A percentile compares a stretch with the other conserved stretches of the same genome.
These are phyloP conservation scores for Nephrotoma guestfalica DNA, from an alignment of 2,888 invertebrate species.

Conservation along the genomic window DNA sequence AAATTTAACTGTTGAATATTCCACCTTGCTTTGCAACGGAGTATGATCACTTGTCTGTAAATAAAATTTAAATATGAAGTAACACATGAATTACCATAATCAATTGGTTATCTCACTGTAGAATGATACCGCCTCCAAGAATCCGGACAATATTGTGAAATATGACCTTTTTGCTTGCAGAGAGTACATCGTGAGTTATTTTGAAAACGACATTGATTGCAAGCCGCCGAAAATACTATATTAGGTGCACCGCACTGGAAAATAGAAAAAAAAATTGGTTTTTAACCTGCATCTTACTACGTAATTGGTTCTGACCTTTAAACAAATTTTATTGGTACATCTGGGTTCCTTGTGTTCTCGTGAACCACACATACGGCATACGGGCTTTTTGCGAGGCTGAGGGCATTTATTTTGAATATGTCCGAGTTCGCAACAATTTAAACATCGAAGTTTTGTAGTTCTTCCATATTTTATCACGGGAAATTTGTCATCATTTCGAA, in stretches of 20 bases:
- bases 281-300: neutral
- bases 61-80: neutral
- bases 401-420: constrained; percentile 45
- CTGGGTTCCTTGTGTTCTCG: constrained; percentile 47
- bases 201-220: constrained; percentile 41
- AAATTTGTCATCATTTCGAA: constrained; percentile 23
- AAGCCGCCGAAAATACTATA: constrained; percentile 40
- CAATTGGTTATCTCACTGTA: constrained; percentile 36
- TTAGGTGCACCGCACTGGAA: constrained; percentile 53
- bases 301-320: constrained; percentile 39
- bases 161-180: constrained; percentile 50
- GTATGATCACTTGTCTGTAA: constrained; percentile 35
- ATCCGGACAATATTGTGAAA: constrained; percentile 48
- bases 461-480: constrained; percentile 14
- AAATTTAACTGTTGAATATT: constrained; percentile 26
- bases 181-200: constrained; percentile 36
- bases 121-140: constrained; percentile 61
- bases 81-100: neutral
- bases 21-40: constrained; percentile 20
- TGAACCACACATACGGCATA: constrained; percentile 54
- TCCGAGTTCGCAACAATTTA: constrained; percentile 47
- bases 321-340: constrained; percentile 54
- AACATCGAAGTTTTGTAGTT: constrained; percentile 36
- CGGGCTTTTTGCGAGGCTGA: constrained; percentile 36
- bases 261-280: neutral